phyloP scores from a whole-genome alignment of 2,113 vertebrate genomes.

The Isichthys henryi region DNA sequence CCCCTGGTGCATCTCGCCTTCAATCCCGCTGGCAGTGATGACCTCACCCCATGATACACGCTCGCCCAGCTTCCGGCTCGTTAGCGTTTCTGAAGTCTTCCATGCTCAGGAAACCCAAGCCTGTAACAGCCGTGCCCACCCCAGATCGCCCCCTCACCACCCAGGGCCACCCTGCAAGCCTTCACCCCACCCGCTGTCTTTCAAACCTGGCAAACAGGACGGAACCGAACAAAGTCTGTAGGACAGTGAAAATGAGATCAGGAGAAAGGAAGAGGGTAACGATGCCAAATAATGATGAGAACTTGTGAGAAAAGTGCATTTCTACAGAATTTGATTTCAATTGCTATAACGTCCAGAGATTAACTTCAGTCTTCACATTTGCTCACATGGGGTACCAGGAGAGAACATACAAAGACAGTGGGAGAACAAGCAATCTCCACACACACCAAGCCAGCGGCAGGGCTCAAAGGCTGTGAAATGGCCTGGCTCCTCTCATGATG shows the following conservation, averaged over 20 bases:
- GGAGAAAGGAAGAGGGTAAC: not conserved
- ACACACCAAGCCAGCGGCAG: not conserved
- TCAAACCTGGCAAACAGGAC: constrained; percentile 41
- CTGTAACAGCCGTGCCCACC: not conserved
- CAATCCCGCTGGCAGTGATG: not conserved
- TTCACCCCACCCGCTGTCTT: constrained; percentile 31
- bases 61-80: not conserved
- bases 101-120: not conserved
- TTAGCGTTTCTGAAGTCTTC: not conserved
- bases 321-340: not conserved
- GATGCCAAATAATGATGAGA: not conserved
- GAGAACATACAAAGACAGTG: not conserved
- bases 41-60: not conserved
- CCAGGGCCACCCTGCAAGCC: not conserved
- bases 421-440: not conserved
- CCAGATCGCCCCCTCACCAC: not conserved
- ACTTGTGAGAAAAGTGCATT: not conserved
- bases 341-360: not conserved
- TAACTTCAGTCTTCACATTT: not conserved
- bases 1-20: constrained; percentile 35
- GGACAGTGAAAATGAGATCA: not conserved
- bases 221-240: constrained; percentile 43
- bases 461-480: not conserved
- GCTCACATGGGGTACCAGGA: not conserved
- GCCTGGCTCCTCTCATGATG: not conserved